Conservation (phyloP, 2,888 invertebrate species). For the Boloria euphrosyne region DNA sequence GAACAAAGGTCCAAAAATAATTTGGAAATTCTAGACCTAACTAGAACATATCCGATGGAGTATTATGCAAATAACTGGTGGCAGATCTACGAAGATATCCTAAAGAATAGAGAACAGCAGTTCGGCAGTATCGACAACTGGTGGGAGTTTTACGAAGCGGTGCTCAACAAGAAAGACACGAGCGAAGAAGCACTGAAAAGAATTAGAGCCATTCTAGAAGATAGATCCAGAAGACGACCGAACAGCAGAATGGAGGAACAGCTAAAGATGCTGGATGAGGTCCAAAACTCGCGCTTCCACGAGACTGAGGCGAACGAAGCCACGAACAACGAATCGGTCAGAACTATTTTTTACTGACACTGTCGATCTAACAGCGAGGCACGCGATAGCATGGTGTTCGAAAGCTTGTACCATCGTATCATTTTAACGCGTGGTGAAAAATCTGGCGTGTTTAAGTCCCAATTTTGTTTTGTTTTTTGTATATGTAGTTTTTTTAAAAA, state of each 20-base stretch:
- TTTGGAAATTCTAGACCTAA: slow-evolving; percentile 68
- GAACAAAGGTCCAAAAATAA: slow-evolving; percentile 53
- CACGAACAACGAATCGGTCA: slow-evolving; percentile 69
- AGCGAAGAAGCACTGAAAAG: slow-evolving; percentile 59
- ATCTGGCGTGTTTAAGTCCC: slow-evolving; percentile 36
- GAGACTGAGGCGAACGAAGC: slow-evolving; percentile 58
- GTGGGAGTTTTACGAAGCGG: slow-evolving; percentile 75
- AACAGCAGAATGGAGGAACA: slow-evolving; percentile 71
- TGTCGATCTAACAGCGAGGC: slow-evolving; percentile 44
- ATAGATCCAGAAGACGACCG: slow-evolving; percentile 55
- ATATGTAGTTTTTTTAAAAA: not conserved
- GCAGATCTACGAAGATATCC: slow-evolving; percentile 73
- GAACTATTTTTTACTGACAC: slow-evolving; percentile 52
- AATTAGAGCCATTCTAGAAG: slow-evolving; percentile 57
- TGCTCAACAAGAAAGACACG: slow-evolving; percentile 60
- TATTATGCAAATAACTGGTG: slow-evolving; percentile 81
- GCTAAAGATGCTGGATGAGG: slow-evolving; percentile 64
- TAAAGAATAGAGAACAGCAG: slow-evolving; percentile 70
- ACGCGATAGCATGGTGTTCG: slow-evolving; percentile 49
- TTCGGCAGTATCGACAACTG: slow-evolving; percentile 77
- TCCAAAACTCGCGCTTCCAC: slow-evolving; percentile 63
- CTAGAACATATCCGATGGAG: slow-evolving; percentile 67
- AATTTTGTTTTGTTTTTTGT: slow-evolving; percentile 4
- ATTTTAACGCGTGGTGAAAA: slow-evolving; percentile 43
- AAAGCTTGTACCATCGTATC: slow-evolving; percentile 33